Evolutionary conservation across 2,888 invertebrate species (phyloP), one percentile per base, ranked within the genome.

Genomic region (Brachypterus glaber): DNA sequence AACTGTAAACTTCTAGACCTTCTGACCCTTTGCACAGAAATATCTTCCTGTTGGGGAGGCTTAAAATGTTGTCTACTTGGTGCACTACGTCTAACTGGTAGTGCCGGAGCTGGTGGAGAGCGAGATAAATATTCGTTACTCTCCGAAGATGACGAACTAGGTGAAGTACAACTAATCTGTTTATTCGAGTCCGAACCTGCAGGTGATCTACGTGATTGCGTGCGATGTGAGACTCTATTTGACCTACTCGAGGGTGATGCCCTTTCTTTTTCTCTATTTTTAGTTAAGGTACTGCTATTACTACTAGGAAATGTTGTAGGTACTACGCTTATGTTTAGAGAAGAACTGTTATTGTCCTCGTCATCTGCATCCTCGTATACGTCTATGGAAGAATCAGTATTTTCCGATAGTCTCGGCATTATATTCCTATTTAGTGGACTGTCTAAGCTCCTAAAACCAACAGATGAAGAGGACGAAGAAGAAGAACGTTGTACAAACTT

Each of bases 371-470:
- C 68, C 46, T 68, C 68, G 49, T 67, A 67, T 12, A 64, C 62
- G 40, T 68, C 68, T 3, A 64, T 48, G 2, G 64, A 66, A 5
- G 70, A 71, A 37, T 71, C 71, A 1, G 68, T 67, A 39, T 69
- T 69, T 51, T 76, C 75, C 0, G 69, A 67, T 3, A 71, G 50
- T 24, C 68, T 58, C 1, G 67, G 67, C 68, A 68, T 67, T 4
- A 58, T 56, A 24, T 39, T 44, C 24, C 64, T 50, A 36, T 59
- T 63, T n/a, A 64, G 57, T 57, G 70, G 68, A 46, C 75, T 73
- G 45, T 79, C 78, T 43, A 78, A 67, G 52, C 78, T 78, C 30
- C 78, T 63, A 53, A 79, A 79, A 4, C 78, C 75, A 58, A 77
- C 71, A 5, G 74, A 73, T 1, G 71, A 70, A 0, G 71, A 70